Evolutionary conservation across 2,888 invertebrate genomes (phyloP).

Genomic region (Cacoxenus indagator): DNA sequence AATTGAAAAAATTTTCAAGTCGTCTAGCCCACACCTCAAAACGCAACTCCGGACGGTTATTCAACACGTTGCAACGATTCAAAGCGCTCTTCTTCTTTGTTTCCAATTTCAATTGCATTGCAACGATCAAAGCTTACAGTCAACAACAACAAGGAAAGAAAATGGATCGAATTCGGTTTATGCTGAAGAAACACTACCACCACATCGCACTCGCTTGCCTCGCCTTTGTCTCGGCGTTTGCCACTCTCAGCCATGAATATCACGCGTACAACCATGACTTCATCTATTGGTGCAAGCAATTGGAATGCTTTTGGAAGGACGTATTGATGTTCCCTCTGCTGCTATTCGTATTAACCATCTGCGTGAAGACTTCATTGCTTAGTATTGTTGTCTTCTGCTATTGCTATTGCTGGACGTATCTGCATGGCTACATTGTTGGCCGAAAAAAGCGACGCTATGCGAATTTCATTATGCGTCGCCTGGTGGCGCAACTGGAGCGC

Average conservation of each 20-base stretch:
- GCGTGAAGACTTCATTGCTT: background rate
- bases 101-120: no score
- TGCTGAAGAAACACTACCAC: background rate
- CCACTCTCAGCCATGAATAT: background rate
- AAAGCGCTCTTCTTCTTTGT: no score
- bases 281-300: background rate
- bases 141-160: no score
- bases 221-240: background rate
- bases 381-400: background rate
- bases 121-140: no score
- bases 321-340: background rate
- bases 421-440: background rate
- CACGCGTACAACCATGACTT: background rate
- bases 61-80: no score
- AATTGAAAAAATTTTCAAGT: no score
- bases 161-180: background rate
- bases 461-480: conserved; percentile 41
- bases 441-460: conserved; percentile 20
- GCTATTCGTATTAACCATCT: background rate
- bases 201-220: background rate
- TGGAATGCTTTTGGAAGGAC: background rate
- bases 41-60: no score
- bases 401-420: background rate
- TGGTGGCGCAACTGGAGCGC: conserved; percentile 38
- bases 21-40: no score